Evolutionary conservation across 2,888 invertebrate species (phyloP).

Genomic region (Eulithis testata): DNA sequence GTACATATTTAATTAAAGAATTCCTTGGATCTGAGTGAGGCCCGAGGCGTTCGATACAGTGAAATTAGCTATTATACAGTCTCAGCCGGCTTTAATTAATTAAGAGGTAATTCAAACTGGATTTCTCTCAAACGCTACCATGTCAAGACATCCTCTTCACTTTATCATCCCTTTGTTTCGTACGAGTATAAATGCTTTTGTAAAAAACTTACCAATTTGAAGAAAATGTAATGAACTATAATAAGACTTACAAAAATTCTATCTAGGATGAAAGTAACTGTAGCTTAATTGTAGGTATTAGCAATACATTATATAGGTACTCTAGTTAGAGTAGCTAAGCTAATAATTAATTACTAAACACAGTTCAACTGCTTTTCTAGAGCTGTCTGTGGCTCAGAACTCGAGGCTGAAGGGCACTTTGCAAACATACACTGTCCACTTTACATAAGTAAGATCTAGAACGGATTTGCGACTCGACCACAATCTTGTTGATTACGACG

Average conservation of each 20-base stretch:
- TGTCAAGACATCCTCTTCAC: neutral
- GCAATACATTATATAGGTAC: too few species aligned
- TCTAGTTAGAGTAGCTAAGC: neutral
- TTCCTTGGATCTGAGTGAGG: conserved; percentile 19
- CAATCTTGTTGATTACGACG: conserved; percentile 24
- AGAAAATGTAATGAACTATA: too few species aligned
- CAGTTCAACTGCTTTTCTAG: conserved; percentile 4
- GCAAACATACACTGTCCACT: conserved; percentile 36
- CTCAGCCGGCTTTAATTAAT: conserved; percentile 32
- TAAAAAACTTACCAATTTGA: too few species aligned
- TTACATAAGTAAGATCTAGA: conserved; percentile 35
- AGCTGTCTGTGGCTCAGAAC: conserved; percentile 10
- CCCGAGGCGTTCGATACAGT: conserved; percentile 13
- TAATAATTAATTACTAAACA: neutral
- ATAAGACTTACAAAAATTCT: too few species aligned
- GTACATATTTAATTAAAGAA: conserved; percentile 31
- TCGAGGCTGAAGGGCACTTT: conserved; percentile 28
- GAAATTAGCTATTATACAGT: conserved; percentile 32
- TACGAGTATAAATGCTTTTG: too few species aligned
- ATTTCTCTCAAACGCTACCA: conserved; percentile 10
- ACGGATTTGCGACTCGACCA: conserved; percentile 24
- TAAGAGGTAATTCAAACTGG: conserved; percentile 32
- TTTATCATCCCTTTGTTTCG: neutral
- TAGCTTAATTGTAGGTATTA: too few species aligned
- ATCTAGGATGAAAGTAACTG: too few species aligned